Conservation (phyloP, 2,797 vertebrate species). For the Coilia nasus region DNA sequence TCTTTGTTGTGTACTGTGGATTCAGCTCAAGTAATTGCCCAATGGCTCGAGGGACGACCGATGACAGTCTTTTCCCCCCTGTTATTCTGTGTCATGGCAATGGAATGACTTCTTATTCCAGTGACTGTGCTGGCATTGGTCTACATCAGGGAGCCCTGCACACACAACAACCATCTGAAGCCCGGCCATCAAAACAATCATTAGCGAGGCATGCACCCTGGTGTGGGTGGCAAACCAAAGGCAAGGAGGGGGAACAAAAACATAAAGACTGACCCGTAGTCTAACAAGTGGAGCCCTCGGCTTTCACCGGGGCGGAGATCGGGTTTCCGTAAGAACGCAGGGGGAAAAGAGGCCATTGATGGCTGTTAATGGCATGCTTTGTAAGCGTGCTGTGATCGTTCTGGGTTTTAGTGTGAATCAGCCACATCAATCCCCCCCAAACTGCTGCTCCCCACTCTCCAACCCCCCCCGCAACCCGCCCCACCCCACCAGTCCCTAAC, state of each 20-base stretch:
- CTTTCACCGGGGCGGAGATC: conserved; percentile 68
- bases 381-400: conserved; percentile 52
- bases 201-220: conserved; percentile 46
- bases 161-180: background rate
- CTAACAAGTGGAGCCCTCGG: conserved; percentile 69
- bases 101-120: conserved; percentile 6
- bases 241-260: conserved; percentile 26
- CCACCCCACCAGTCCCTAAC: conserved; percentile 56
- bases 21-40: conserved; percentile 1
- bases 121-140: background rate
- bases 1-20: background rate
- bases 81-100: background rate
- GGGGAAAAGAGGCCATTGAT: conserved; percentile 61
- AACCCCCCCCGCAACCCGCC: background rate
- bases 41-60: background rate
- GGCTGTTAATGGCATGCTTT: conserved; percentile 65
- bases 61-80: background rate
- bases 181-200: conserved; percentile 56
- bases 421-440: conserved; percentile 54
- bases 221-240: conserved; percentile 67
- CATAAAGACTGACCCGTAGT: conserved; percentile 62
- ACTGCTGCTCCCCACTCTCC: background rate
- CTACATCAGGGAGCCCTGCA: background rate
- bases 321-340: conserved; percentile 65
- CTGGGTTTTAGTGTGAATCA: conserved; percentile 52